Percentiles rank a stretch among this genome's conserved stretches.
Conservation (phyloP, 2,888 invertebrate genomes). For the Caenorhabditis plicata region DNA sequence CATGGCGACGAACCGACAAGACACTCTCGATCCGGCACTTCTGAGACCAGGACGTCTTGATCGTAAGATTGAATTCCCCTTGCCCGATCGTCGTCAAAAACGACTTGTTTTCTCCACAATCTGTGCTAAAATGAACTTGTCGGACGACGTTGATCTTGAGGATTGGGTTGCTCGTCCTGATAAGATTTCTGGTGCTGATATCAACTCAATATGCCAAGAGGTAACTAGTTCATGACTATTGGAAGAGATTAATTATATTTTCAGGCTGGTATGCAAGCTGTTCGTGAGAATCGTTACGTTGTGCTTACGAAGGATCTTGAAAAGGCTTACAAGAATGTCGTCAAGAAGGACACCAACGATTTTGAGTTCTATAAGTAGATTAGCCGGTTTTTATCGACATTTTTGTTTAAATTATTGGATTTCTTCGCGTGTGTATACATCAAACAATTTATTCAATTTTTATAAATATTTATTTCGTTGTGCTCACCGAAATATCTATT, state of each 20-base stretch:
- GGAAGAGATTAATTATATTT: conserved; percentile 9
- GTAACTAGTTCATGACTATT: conserved; percentile 61
- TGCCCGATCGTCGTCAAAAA: conserved; percentile 85
- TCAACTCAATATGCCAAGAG: conserved; percentile 99
- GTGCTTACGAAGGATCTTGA: conserved; percentile 98
- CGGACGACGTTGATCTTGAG: conserved; percentile 94
- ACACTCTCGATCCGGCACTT: conserved; percentile 96
- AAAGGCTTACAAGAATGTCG: conserved; percentile 98
- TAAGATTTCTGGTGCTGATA: conserved; percentile 97
- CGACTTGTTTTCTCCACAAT: conserved; percentile 96
- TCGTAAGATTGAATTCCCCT: conserved; percentile 96
- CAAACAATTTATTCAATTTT: no score
- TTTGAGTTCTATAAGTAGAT: conserved; percentile 97
- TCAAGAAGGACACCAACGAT: conserved; percentile 98
- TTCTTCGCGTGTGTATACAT: no score
- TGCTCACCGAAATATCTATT: no score
- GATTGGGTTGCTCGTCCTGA: conserved; percentile 98
- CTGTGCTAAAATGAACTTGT: conserved; percentile 92
- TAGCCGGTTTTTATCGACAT: background rate
- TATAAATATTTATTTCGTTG: no score
- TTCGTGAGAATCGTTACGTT: conserved; percentile 96
- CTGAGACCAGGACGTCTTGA: conserved; percentile 92
- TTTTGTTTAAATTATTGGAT: no score
- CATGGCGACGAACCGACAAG: conserved; percentile 95
- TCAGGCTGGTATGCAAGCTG: conserved; percentile 97